A percentile compares a stretch with the other conserved stretches of the same genome.
phyloP scores from a whole-genome alignment of 2,888 invertebrate species.

The Notocelia uddmanniana region DNA sequence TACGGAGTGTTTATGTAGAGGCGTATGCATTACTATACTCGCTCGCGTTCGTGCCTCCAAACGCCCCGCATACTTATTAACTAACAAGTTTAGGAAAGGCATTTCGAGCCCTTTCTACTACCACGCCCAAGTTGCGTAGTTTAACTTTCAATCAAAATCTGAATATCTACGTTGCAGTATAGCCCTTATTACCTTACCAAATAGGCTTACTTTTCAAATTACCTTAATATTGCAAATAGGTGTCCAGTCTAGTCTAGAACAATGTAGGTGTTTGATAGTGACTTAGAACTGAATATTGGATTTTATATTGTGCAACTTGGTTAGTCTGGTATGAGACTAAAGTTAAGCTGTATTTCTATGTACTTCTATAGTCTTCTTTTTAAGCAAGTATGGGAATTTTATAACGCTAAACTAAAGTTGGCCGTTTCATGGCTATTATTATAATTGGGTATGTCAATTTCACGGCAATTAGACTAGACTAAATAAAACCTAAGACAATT shows the following conservation, averaged over 20 bases:
- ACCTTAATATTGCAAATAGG: not conserved
- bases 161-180: not conserved
- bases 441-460: no score
- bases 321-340: not conserved
- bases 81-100: conserved; percentile 11
- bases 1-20: no score
- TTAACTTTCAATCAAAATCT: not conserved
- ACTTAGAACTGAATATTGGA: not conserved
- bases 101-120: not conserved
- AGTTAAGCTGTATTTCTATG: no score
- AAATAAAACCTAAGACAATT: no score
- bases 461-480: no score
- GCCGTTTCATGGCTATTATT: no score
- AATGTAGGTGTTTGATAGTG: not conserved
- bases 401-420: no score
- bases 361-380: no score
- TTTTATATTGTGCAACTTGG: not conserved
- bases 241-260: not conserved
- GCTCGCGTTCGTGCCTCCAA: no score
- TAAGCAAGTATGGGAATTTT: no score
- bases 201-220: not conserved
- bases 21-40: no score
- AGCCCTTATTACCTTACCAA: not conserved
- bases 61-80: not conserved
- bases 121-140: conserved; percentile 8